phyloP scores from a whole-genome alignment of 2,113 vertebrate species.

The Zeus faber region DNA sequence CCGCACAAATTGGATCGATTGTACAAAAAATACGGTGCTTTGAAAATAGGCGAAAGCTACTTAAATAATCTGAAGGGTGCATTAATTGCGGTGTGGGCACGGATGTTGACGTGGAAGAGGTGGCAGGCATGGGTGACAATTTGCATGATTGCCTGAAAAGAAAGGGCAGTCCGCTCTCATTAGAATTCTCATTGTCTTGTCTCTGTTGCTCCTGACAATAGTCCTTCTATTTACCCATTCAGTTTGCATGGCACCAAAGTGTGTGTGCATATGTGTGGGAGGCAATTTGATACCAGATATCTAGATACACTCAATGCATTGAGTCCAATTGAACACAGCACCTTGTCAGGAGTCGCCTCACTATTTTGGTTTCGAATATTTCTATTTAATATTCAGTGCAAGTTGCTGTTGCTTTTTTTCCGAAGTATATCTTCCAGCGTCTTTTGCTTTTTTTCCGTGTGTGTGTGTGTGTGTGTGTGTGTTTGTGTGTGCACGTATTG shows the following conservation, averaged over 20 bases:
- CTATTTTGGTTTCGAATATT: too few relatives aligned
- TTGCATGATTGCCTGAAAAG: slow-evolving; percentile 50
- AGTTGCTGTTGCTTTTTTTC: too few relatives aligned
- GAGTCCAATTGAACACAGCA: not conserved
- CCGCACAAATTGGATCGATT: slow-evolving; percentile 45
- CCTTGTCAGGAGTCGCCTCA: too few relatives aligned
- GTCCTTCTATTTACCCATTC: slow-evolving; percentile 28
- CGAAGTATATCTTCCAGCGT: too few relatives aligned
- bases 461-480: not conserved
- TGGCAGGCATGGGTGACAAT: slow-evolving; percentile 24
- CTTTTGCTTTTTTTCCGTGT: not conserved
- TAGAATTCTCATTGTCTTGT: slow-evolving; percentile 24
- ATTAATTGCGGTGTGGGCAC: slow-evolving; percentile 22
- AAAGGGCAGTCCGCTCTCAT: slow-evolving; percentile 27
- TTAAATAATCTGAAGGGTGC: slow-evolving; percentile 25
- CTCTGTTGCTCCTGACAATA: slow-evolving; percentile 22
- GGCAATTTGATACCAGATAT: not conserved
- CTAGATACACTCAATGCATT: not conserved
- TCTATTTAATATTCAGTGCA: too few relatives aligned
- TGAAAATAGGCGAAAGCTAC: slow-evolving; percentile 42
- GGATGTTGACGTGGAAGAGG: slow-evolving; percentile 31
- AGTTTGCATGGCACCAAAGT: slow-evolving; percentile 21
- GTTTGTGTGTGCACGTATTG: slow-evolving; percentile 11
- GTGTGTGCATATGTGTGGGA: not conserved
- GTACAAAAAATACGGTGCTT: slow-evolving; percentile 20